These are phyloP conservation scores for Lophura nycthemera DNA, from an alignment of 2,113 vertebrate species.

Conservation along the genomic window DNA sequence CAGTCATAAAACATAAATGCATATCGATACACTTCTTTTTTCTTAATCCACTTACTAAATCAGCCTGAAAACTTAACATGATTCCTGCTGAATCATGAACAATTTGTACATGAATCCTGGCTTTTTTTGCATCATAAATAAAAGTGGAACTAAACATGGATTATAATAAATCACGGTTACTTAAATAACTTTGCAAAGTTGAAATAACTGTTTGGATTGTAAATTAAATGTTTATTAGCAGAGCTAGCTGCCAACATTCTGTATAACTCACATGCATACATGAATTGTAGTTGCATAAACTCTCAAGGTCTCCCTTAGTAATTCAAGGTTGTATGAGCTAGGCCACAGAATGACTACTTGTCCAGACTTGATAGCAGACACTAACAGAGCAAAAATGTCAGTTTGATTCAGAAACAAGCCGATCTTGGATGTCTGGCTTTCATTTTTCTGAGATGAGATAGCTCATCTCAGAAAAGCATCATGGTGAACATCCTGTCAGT, in stretches of 20 bases:
- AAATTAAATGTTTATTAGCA: slow-evolving; percentile 76
- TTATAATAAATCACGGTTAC: slow-evolving; percentile 69
- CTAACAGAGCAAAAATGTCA: slow-evolving; percentile 76
- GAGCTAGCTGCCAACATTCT: slow-evolving; percentile 64
- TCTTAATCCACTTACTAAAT: neutral
- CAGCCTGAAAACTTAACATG: neutral
- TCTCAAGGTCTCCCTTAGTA: slow-evolving; percentile 79
- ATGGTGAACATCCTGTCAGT: slow-evolving; percentile 74
- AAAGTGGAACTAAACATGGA: slow-evolving; percentile 27
- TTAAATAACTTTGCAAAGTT: slow-evolving; percentile 56
- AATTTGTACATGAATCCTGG: neutral
- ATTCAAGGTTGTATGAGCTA: slow-evolving; percentile 78
- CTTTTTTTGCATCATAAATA: neutral
- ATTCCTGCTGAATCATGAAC: neutral
- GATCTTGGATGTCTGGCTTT: slow-evolving; percentile 72
- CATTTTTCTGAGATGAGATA: slow-evolving; percentile 75
- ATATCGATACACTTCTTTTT: neutral
- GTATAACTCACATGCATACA: slow-evolving; percentile 59
- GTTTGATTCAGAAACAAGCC: slow-evolving; percentile 78
- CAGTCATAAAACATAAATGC: neutral
- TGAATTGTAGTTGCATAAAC: slow-evolving; percentile 60
- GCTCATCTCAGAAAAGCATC: slow-evolving; percentile 75
- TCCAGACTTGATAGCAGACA: slow-evolving; percentile 74
- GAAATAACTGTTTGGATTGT: slow-evolving; percentile 61
- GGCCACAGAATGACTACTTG: slow-evolving; percentile 75